Evolutionary conservation across 2,888 invertebrate species (phyloP).

Genomic region (Orthonychiurus folsomi): DNA sequence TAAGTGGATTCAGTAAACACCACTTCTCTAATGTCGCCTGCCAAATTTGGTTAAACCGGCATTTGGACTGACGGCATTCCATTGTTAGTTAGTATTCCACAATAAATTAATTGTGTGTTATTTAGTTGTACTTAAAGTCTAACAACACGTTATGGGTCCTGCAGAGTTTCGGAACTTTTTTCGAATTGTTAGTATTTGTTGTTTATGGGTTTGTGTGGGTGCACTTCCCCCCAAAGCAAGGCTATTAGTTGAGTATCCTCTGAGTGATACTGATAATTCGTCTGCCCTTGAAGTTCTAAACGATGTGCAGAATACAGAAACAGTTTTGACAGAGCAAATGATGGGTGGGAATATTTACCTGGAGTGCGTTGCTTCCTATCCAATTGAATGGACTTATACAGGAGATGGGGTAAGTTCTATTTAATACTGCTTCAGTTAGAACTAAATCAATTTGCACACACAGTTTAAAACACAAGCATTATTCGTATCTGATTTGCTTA

Average conservation of each 20-base stretch:
- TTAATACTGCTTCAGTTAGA: too few species aligned
- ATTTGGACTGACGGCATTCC: too few species aligned
- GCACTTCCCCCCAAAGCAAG: not conserved
- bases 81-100: too few species aligned
- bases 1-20: too few species aligned
- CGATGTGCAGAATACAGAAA: not conserved
- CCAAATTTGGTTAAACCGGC: too few species aligned
- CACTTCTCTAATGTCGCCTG: too few species aligned
- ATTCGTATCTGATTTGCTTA: not conserved
- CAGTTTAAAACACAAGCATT: not conserved
- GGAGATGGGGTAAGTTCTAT: slow-evolving; percentile 2
- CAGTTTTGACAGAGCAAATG: not conserved
- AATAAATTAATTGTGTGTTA: too few species aligned
- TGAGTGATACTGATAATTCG: not conserved
- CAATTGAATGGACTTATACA: not conserved
- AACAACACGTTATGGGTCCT: too few species aligned
- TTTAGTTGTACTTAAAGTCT: too few species aligned
- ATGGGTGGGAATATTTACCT: not conserved
- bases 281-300: not conserved
- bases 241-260: not conserved
- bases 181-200: not conserved
- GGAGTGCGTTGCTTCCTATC: slow-evolving; percentile 3
- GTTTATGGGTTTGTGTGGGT: not conserved
- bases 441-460: too few species aligned
- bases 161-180: too few species aligned